A percentile compares a stretch with the other conserved stretches of the same genome.
These are phyloP conservation scores for Ostrea edulis DNA, from an alignment of 1,140 invertebrate species.

Conservation along the genomic window DNA sequence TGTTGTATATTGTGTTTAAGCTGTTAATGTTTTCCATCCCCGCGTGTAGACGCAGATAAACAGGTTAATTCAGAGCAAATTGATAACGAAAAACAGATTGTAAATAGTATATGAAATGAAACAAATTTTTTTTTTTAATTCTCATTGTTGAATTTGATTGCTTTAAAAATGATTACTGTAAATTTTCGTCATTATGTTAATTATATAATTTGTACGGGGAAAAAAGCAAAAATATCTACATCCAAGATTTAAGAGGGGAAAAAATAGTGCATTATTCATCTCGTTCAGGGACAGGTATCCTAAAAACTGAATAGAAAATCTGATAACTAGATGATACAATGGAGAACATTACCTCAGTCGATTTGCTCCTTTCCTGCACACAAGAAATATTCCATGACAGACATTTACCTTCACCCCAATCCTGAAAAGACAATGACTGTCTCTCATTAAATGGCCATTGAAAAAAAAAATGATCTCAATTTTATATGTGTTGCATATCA, in stretches of 20 bases:
- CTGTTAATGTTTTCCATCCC: background rate
- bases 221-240: too few species aligned
- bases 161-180: background rate
- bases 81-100: too few species aligned
- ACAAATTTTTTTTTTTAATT: too few species aligned
- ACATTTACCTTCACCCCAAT: background rate
- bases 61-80: background rate
- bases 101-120: too few species aligned
- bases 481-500: slow-evolving; percentile 12
- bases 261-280: too few species aligned
- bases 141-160: too few species aligned
- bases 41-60: background rate
- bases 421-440: background rate
- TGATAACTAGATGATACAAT: too few species aligned
- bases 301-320: too few species aligned
- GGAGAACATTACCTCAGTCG: background rate
- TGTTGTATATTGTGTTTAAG: slow-evolving; percentile 3
- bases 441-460: slow-evolving; percentile 3
- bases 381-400: background rate
- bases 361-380: background rate
- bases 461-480: slow-evolving; percentile 9
- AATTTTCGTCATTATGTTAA: background rate
- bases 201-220: too few species aligned
- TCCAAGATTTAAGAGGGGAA: too few species aligned
- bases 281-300: too few species aligned